Evolutionary conservation across 2,797 vertebrate genomes (phyloP).

Genomic region (Chaenodraco wilsoni): DNA sequence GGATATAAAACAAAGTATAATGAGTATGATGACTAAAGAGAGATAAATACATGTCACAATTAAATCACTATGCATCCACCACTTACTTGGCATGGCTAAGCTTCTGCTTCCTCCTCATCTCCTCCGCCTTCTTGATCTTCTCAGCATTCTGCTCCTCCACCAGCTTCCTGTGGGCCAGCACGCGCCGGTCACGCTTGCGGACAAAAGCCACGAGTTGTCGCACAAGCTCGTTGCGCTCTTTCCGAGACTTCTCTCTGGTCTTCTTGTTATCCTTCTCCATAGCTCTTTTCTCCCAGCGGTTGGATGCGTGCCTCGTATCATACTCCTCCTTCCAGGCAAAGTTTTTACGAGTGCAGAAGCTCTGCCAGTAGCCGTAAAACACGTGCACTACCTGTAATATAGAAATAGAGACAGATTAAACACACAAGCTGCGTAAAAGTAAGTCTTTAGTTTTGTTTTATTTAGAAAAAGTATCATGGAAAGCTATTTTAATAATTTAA

Average conservation of each 20-base stretch:
- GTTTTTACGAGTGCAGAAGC: slow-evolving; percentile 93
- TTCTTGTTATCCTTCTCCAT: slow-evolving; percentile 99
- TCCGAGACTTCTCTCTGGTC: slow-evolving; percentile 90
- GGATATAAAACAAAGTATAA: not conserved
- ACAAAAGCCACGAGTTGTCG: slow-evolving; percentile 93
- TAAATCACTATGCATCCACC: too few relatives aligned
- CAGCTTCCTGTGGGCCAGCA: slow-evolving; percentile 93
- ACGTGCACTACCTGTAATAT: slow-evolving; percentile 89
- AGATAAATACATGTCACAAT: not conserved
- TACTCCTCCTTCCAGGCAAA: slow-evolving; percentile 98
- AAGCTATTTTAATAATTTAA: slow-evolving; percentile 1
- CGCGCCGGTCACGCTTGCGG: slow-evolving; percentile 93
- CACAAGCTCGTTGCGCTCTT: slow-evolving; percentile 92
- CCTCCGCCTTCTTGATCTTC: slow-evolving; percentile 90
- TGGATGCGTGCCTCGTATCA: slow-evolving; percentile 93
- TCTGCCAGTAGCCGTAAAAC: slow-evolving; percentile 98
- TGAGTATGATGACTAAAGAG: not conserved
- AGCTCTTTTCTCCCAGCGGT: slow-evolving; percentile 97
- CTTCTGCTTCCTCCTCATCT: slow-evolving; percentile 90
- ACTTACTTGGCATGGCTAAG: slow-evolving; percentile 92
- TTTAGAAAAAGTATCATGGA: not conserved
- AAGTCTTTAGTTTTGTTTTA: not conserved
- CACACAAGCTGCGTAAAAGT: not conserved
- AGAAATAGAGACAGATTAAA: not conserved
- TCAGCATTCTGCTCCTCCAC: slow-evolving; percentile 95